A percentile compares a stretch with the other conserved stretches of the same genome.
These are phyloP conservation scores for Eudiplozoon nipponicum DNA, from an alignment of 2,888 invertebrate species.

Conservation along the genomic window DNA sequence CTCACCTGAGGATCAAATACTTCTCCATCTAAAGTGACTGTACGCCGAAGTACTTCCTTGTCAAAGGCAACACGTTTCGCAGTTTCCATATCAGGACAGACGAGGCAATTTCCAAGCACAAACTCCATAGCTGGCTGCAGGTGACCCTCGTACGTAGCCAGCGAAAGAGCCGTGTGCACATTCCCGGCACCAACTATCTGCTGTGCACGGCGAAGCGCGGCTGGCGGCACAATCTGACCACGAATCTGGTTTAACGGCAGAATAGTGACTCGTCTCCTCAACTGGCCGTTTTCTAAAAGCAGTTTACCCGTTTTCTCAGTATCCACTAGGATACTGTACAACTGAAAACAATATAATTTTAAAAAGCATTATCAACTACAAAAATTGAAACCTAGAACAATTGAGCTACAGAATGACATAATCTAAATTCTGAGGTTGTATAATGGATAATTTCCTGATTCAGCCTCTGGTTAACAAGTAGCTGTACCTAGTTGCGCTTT, in stretches of 20 bases:
- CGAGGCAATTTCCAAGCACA: constrained; percentile 51
- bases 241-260: constrained; percentile 61
- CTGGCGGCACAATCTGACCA: constrained; percentile 34
- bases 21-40: constrained; percentile 63
- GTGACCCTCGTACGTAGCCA: constrained; percentile 39
- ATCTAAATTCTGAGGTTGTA: neutral
- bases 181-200: constrained; percentile 35
- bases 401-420: neutral
- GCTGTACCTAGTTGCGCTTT: too few species aligned
- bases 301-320: constrained; percentile 47
- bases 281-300: constrained; percentile 45
- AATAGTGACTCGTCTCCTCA: constrained; percentile 48
- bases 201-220: constrained; percentile 35
- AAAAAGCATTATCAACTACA: neutral
- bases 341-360: constrained; percentile 29
- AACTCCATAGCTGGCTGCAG: constrained; percentile 47
- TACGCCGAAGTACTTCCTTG: constrained; percentile 14
- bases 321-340: constrained; percentile 63
- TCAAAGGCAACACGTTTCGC: constrained; percentile 31
- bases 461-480: too few species aligned
- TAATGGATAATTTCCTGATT: too few species aligned
- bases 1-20: constrained; percentile 40
- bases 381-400: neutral
- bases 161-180: constrained; percentile 45
- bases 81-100: constrained; percentile 45